Conservation (phyloP, 2,113 vertebrate species). For the Heterochromis multidens region DNA sequence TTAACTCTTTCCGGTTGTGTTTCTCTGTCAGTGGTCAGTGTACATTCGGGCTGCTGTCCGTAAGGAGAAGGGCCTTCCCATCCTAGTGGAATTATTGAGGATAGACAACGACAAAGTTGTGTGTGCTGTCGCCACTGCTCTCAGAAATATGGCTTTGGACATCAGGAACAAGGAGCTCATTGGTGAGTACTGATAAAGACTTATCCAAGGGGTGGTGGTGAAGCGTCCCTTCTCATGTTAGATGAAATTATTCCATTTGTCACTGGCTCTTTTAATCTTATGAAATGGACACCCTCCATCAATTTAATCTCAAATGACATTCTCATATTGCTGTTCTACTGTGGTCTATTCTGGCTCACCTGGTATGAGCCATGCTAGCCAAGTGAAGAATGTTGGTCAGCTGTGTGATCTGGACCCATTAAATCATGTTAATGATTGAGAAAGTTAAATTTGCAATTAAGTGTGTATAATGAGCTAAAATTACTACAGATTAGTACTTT, state of each 20-base stretch:
- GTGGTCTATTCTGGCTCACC: not conserved
- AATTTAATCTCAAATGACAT: not conserved
- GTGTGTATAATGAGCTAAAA: not conserved
- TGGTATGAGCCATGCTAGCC: not conserved
- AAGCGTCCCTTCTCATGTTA: not conserved
- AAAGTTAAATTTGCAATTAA: not conserved
- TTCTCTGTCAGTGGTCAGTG: conserved; percentile 87
- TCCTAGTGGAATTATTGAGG: conserved; percentile 94
- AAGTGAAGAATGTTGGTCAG: not conserved
- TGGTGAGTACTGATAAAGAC: conserved; percentile 76
- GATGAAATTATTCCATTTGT: not conserved
- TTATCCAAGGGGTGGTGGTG: not conserved
- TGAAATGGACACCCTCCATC: not conserved
- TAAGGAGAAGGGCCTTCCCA: conserved; percentile 97
- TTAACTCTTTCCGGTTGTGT: not conserved
- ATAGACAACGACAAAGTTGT: conserved; percentile 99
- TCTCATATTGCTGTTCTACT: not conserved
- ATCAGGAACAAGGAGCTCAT: conserved; percentile 98
- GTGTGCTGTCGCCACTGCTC: conserved; percentile 95
- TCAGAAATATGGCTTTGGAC: conserved; percentile 98
- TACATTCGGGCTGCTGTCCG: conserved; percentile 97
- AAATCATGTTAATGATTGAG: not conserved
- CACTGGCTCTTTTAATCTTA: not conserved
- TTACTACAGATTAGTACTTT: not conserved
- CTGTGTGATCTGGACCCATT: not conserved